Base-by-base conservation (phyloP, 2,113 vertebrate genomes). In the Nycticryphes semicollaris region DNA sequence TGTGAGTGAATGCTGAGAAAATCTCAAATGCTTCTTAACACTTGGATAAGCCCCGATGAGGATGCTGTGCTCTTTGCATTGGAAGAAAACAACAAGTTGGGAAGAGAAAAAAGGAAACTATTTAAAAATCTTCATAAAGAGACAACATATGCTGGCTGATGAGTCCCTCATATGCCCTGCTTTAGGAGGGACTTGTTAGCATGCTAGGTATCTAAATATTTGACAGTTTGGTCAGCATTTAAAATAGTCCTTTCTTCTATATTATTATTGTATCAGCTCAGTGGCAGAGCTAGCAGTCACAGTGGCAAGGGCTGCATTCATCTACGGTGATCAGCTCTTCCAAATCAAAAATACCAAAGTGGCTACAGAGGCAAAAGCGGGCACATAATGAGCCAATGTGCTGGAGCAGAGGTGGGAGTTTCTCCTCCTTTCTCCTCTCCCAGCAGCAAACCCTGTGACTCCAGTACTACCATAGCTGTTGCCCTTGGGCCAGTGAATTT, bases 401-500 rank as follows among this genome's bases (percentile, higher is more conserved):
- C 25, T 3, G 9, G 31, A 63, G 18, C 51, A 20, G 35, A 90
- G 47, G 56, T 56, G 27, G 28, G 14, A 39, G 22, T n/a, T 73
- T 35, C 30, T 66, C 30, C 16, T 79, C 31, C 12, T 79, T 69
- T 41, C 31, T n/a, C 31, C 37, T 81, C 47, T 83, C 31, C 39
- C 62, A 43, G n/a, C n/a, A 75, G 69, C 48, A 87, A 93, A n/a
- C 41, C 16, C 41, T 83, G 6, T 59, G 72, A 39, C 53, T 53
- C 62, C 73, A 76, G 37, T 18, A n/a, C 33, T 51, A 75, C 88
- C 53, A 62, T 48, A 73, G 74, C 69, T 84, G 22, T 60, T 96
- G 86, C 91, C 63, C 28, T 73, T 66, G 64, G 84, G 89, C 77
- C 28, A 27, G 30, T n/a, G 54, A 72, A 92, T 96, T 87, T 96